phyloP scores from a whole-genome alignment of 2,888 invertebrate species.

The Papilio elwesi region DNA sequence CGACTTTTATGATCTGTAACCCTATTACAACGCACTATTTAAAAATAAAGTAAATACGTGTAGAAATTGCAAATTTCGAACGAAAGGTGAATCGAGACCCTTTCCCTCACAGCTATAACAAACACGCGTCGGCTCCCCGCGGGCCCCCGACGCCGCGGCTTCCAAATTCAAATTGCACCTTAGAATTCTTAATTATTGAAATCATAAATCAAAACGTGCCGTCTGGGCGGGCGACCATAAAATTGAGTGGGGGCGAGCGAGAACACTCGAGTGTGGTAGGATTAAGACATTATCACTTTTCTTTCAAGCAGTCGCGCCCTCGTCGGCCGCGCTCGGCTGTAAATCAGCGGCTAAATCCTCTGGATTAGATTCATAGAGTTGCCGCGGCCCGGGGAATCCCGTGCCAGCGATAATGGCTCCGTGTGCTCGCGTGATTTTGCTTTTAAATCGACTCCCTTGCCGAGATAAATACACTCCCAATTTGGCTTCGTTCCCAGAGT shows the following conservation, averaged over 20 bases:
- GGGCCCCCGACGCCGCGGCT: slow-evolving; percentile 72
- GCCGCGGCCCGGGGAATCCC: slow-evolving; percentile 80
- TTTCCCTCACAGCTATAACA: slow-evolving; percentile 78
- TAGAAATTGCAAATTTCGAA: slow-evolving; percentile 59
- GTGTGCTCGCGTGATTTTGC: slow-evolving; percentile 83
- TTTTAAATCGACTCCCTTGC: slow-evolving; percentile 80
- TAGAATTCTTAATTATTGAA: slow-evolving; percentile 85
- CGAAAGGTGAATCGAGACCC: slow-evolving; percentile 74
- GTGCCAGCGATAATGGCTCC: slow-evolving; percentile 78
- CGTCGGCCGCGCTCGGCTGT: slow-evolving; percentile 75
- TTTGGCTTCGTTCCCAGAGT: slow-evolving; percentile 67
- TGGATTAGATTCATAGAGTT: slow-evolving; percentile 85
- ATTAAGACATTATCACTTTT: slow-evolving; percentile 89
- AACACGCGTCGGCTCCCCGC: slow-evolving; percentile 80
- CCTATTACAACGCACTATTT: background rate
- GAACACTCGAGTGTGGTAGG: slow-evolving; percentile 82
- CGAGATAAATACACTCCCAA: slow-evolving; percentile 80
- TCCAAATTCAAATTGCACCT: slow-evolving; percentile 83
- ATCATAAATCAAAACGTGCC: slow-evolving; percentile 84
- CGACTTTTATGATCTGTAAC: too few species aligned
- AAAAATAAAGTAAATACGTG: slow-evolving; percentile 36
- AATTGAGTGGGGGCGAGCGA: slow-evolving; percentile 68
- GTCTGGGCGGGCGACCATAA: slow-evolving; percentile 82
- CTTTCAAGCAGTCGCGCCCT: slow-evolving; percentile 82
- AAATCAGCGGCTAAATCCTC: slow-evolving; percentile 84